Base-by-base conservation (phyloP, 1,140 invertebrate genomes). In the Drosophila watanabei region DNA sequence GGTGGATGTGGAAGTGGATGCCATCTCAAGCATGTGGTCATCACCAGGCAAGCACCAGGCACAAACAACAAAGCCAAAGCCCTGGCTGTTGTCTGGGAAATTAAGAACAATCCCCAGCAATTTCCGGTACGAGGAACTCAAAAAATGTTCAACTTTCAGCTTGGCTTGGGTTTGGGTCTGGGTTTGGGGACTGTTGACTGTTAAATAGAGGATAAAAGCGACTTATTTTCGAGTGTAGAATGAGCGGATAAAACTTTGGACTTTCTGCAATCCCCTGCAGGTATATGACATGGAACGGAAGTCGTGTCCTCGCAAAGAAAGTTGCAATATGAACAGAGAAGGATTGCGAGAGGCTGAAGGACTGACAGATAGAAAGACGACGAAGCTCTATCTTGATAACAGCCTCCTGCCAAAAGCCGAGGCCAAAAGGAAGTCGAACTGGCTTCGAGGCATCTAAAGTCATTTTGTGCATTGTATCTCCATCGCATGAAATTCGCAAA, bases 81-180 rank as follows among this genome's bases (percentile, higher is more conserved):
- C 56, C 62, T 80, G 60, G 57, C 82, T 81, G 79, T 90, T 90
- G 86, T 77, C 82, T 90, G 86, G 86, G 62, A 90, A 89, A 89
- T 90, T 89, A 90, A 90, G 86, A 89, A 89, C 86, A 89, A 89
- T 90, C 75, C 86, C 75, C 61, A 90, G 86, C 86, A 90, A 90
- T 89, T 89, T 90, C 86, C 86, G 86, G 81, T 84, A 83, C 80
- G 80, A 88, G 59, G 63, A 88, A 78, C 80, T 88, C 84, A 70
- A 88, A 86, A 88, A 78, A 80, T 88, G 20, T 82, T 77, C 59
- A 72, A 77, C 82, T 90, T 84, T 64, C 57, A 43, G 61, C 41
- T 43, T 39, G 14, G n/a, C 59, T 54, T 18, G 24, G 24, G 41
- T 28, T 59, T 59, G 49, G 24, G 32, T 49, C 30, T 30, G n/a